phyloP scores from a whole-genome alignment of 1,140 invertebrate genomes.

The Lineus longissimus region DNA sequence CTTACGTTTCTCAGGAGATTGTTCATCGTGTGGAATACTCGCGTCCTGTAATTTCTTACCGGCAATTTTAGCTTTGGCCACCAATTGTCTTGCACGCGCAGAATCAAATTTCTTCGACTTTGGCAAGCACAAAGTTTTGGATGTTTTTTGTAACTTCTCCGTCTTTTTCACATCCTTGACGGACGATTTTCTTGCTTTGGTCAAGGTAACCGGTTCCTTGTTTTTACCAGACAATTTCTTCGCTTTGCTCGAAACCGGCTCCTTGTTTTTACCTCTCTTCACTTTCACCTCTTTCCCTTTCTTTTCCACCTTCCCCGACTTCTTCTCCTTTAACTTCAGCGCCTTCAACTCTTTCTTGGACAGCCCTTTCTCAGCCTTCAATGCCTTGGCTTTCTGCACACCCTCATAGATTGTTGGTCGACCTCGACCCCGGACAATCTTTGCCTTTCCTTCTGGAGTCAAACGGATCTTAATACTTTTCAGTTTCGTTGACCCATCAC shows the following conservation, averaged over 20 bases:
- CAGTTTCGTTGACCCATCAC: slow-evolving; percentile 7
- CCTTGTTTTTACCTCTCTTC: slow-evolving; percentile 11
- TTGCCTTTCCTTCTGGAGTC: slow-evolving; percentile 9
- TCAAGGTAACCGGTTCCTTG: slow-evolving; percentile 7
- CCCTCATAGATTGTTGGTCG: background rate
- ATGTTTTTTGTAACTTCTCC: background rate
- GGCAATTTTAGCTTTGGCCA: slow-evolving; percentile 34
- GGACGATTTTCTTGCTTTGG: background rate
- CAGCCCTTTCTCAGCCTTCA: slow-evolving; percentile 21
- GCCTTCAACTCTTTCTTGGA: slow-evolving; percentile 27
- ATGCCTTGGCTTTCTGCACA: background rate
- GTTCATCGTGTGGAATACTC: background rate
- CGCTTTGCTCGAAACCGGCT: slow-evolving; percentile 9
- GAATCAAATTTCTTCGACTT: slow-evolving; percentile 7
- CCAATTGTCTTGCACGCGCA: slow-evolving; percentile 11
- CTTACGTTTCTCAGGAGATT: slow-evolving; percentile 5
- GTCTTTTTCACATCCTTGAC: background rate
- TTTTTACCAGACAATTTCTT: slow-evolving; percentile 13
- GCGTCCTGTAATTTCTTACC: slow-evolving; percentile 1
- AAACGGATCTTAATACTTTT: slow-evolving; percentile 20
- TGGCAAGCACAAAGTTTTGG: background rate
- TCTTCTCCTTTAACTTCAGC: background rate
- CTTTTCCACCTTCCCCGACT: background rate
- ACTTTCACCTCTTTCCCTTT: background rate
- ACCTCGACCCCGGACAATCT: slow-evolving; percentile 14